Evolutionary conservation across 1,140 invertebrate genomes (phyloP).

Genomic region (Cotesia chilonis): DNA sequence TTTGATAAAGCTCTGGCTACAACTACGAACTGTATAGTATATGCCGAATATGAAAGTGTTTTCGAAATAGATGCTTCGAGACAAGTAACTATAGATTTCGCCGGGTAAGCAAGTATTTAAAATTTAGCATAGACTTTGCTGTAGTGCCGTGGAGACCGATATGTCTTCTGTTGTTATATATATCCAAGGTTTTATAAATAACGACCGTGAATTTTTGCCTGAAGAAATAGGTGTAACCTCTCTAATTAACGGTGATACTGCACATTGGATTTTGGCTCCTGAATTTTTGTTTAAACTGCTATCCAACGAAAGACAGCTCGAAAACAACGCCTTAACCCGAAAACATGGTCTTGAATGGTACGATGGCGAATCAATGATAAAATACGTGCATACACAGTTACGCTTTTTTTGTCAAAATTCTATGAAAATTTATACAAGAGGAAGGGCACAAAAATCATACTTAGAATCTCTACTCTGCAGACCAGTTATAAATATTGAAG

Average conservation of each 20-base stretch:
- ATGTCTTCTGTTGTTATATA: too few species aligned
- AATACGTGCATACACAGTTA: neutral
- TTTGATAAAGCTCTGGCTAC: conserved; percentile 45
- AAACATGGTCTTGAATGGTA: conserved; percentile 12
- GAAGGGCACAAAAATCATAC: too few species aligned
- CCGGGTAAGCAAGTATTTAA: neutral
- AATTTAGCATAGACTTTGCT: too few species aligned
- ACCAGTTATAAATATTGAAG: too few species aligned
- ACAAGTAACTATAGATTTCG: conserved; percentile 27
- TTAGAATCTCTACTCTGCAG: too few species aligned
- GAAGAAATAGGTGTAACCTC: too few species aligned
- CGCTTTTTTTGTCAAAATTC: neutral
- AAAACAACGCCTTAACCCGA: conserved; percentile 1
- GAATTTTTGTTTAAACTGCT: neutral
- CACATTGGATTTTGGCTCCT: neutral
- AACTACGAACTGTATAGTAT: conserved; percentile 41
- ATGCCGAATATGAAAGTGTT: conserved; percentile 32
- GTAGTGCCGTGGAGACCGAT: too few species aligned
- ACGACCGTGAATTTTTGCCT: too few species aligned
- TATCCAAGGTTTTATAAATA: too few species aligned
- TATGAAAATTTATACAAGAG: too few species aligned
- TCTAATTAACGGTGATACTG: too few species aligned
- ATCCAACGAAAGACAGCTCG: neutral
- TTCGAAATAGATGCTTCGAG: conserved; percentile 29
- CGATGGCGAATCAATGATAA: neutral